Base-by-base conservation (phyloP, 2,113 vertebrate species). In the Myotis lucifugus region DNA sequence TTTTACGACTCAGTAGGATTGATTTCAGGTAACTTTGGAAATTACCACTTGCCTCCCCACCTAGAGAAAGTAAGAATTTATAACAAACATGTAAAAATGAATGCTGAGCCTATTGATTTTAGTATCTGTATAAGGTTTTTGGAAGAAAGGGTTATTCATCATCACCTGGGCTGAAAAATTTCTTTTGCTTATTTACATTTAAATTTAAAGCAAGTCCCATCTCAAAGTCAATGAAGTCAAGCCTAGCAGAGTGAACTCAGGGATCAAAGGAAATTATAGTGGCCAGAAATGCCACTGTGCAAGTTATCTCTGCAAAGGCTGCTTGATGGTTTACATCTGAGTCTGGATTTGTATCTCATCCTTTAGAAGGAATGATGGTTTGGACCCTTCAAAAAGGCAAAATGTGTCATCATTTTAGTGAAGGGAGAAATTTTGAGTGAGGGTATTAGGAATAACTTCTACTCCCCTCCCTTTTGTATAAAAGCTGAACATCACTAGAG, bases 41-140 rank as follows among this genome's bases (percentile, higher is more conserved):
- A 76, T 85, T 64, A 77, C 54, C 37, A 61, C 59, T 67, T 59
- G 14, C 83, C 50, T 95, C 50, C 61, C 46, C 32, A 79, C 64
- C 69, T 25, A 69, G 77, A 77, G 23, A 92, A 83, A 90, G 74
- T 25, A 64, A 82, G 82, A 83, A 73, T 94, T 95, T 95, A 95
- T 52, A 78, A 82, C 64, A 95, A 56, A 86, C 64, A 48, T 29
- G 50, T 93, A 66, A 85, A 94, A 94, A 76, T 42, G 67, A 95
- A 94, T 86, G 86, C 27, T 7, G 11, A 70, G 34, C 34, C 27
- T 85, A 92, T 95, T 92, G 91, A 95, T 88, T 95, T 92, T 69
- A 85, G 32, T 54, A 81, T 73, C 78, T 70, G 70, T 34, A 52
- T 70, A 78, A 86, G 6, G 64, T 73, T 85, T 59, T 59, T 54